Conservation (phyloP, 2,113 vertebrate genomes). For the Mohoua ochrocephala region DNA sequence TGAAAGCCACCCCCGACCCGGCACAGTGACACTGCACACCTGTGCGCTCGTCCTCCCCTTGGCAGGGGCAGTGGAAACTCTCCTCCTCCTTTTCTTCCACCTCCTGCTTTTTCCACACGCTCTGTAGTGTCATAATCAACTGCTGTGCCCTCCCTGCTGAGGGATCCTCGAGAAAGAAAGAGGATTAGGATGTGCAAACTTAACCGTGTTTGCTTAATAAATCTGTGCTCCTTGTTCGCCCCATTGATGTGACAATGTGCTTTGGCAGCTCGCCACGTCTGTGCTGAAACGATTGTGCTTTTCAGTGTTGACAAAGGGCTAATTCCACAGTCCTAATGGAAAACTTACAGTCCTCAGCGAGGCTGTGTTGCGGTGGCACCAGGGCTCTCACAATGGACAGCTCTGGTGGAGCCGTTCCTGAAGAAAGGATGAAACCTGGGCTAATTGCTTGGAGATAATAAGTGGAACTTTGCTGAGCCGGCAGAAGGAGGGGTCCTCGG, state of each 20-base stretch:
- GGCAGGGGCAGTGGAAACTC: not conserved
- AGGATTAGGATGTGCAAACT: not conserved
- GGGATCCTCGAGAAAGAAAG: not conserved
- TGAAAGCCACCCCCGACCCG: not conserved
- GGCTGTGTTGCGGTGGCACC: not conserved
- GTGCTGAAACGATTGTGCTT: not conserved
- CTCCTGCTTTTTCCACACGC: not conserved
- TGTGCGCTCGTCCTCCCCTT: fast-evolving
- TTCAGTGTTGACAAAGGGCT: not conserved
- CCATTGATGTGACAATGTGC: not conserved
- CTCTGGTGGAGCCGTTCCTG: not conserved
- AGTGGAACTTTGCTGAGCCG: not conserved
- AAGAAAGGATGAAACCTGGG: not conserved
- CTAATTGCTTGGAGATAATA: not conserved
- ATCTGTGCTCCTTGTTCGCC: not conserved
- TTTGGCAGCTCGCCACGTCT: not conserved
- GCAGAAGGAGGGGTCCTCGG: not conserved
- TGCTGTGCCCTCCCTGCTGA: not conserved
- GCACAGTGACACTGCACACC: not conserved
- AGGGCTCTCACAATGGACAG: not conserved
- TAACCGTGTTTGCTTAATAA: not conserved
- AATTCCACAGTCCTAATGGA: not conserved
- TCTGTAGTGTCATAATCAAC: not conserved
- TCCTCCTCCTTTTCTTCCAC: fast-evolving
- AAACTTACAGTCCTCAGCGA: not conserved